A percentile compares a stretch with the other conserved stretches of the same genome.
Evolutionary conservation across 1,140 invertebrate genomes (phyloP).

Genomic region (Pteromalus puparum): DNA sequence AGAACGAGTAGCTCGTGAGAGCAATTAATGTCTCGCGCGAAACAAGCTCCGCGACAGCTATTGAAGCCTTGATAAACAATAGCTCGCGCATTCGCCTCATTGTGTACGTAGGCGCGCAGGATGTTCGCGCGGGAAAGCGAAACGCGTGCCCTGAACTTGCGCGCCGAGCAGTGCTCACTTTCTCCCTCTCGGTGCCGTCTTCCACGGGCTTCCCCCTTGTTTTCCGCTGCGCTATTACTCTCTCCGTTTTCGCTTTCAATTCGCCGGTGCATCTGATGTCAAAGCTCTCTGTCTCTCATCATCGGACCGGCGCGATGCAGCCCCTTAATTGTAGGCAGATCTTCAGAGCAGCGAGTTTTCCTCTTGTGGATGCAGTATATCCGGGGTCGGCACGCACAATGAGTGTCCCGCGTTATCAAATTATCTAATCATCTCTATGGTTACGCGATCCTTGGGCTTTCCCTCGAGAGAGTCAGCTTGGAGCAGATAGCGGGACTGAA

Average conservation of each 20-base stretch:
- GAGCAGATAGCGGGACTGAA: neutral
- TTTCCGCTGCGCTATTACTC: too few species aligned
- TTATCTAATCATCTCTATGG: slow-evolving; percentile 33
- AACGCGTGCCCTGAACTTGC: neutral
- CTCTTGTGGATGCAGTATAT: too few species aligned
- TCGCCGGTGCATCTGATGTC: too few species aligned
- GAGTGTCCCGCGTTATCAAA: neutral
- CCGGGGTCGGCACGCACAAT: neutral
- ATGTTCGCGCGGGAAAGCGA: neutral
- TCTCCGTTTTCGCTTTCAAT: too few species aligned
- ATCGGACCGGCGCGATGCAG: too few species aligned
- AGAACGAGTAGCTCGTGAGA: slow-evolving; percentile 31
- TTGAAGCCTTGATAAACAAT: slow-evolving; percentile 49
- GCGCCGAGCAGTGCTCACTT: neutral
- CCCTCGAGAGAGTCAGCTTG: neutral
- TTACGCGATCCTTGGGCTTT: neutral
- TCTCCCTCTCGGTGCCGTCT: neutral
- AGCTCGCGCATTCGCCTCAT: slow-evolving; percentile 31
- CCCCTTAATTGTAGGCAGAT: neutral
- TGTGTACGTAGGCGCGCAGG: slow-evolving; percentile 1
- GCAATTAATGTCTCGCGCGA: slow-evolving; percentile 40
- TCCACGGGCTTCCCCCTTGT: too few species aligned
- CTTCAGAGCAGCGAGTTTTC: too few species aligned
- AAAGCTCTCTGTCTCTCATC: too few species aligned
- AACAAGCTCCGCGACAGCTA: slow-evolving; percentile 39